These are phyloP conservation scores for Xestia ashworthii DNA, from an alignment of 2,888 invertebrate genomes.

Conservation along the genomic window DNA sequence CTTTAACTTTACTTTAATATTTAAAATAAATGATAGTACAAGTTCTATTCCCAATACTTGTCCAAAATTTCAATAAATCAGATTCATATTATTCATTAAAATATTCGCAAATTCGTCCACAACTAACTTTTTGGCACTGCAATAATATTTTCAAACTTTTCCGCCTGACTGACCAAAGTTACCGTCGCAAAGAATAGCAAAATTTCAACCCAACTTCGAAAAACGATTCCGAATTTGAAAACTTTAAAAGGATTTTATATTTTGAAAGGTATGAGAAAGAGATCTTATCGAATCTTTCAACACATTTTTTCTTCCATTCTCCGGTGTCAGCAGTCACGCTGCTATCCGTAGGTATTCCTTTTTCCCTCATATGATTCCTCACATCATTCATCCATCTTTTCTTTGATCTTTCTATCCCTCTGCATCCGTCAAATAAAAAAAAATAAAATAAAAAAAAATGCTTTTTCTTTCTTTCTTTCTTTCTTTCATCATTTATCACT, in stretches of 20 bases:
- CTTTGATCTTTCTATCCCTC: not conserved
- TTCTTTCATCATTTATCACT: no score
- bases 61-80: not conserved
- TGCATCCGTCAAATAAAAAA: not conserved
- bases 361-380: not conserved
- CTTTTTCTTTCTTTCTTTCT: no score
- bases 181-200: slow-evolving; percentile 28
- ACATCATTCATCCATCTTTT: not conserved
- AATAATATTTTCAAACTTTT: slow-evolving; percentile 49
- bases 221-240: slow-evolving; percentile 29
- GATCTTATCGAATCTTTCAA: slow-evolving; percentile 21
- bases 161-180: slow-evolving; percentile 34
- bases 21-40: no score
- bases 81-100: slow-evolving; percentile 15
- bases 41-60: not conserved
- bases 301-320: not conserved
- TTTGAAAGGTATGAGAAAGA: slow-evolving; percentile 22
- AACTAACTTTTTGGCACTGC: slow-evolving; percentile 38
- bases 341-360: not conserved
- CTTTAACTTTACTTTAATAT: no score
- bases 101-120: slow-evolving; percentile 22
- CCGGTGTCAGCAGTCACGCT: not conserved
- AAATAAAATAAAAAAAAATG: no score
- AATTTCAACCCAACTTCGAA: slow-evolving; percentile 33
- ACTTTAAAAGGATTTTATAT: slow-evolving; percentile 38